Base-by-base conservation (phyloP, 2,113 vertebrate genomes). In the Pseudonaja textilis region DNA sequence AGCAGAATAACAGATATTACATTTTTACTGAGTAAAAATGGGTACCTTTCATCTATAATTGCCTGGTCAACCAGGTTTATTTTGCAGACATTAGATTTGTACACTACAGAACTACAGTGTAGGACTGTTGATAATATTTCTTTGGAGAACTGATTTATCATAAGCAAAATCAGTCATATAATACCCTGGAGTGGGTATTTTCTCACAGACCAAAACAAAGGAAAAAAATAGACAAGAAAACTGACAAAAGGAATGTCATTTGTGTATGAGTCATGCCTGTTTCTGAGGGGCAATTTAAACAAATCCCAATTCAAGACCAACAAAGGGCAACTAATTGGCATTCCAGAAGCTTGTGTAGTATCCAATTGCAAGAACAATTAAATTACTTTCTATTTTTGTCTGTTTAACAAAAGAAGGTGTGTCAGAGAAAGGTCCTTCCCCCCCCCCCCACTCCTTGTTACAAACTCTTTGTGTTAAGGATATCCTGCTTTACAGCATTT, bases 261-360 rank as follows among this genome's bases (percentile, higher is more conserved):
- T 92, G 89, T 93, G 93, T 92, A 96, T 94, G 94, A 97, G 92
- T 16, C 89, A 86, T 69, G 95, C 86, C 95, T 64, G 45, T 95
- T 23, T 95, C 97, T 94, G 90, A 94, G 94, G 96, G 97, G 96
- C 90, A 94, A 91, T 95, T 92, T 47, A 92, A 92, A 94, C 94
- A 64, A 94, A 96, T 94, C 96, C 94, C 94, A 93, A 94, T 23
- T 69, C 23, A 95, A 94, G 97, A 93, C 52, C 96, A 96, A 96
- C 94, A 96, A 96, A 95, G 85, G 93, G 95, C 95, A 96, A 97
- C 96, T 98, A 97, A 98, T 98, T 97, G 97, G 96, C 95, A 96
- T 97, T 95, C 97, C 94, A 92, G 90, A 95, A 95, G 94, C 93
- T 96, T 96, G 95, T 47, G 89, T 96, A 96, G 94, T 95, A 97